A percentile compares a stretch with the other conserved stretches of the same genome.
Conservation (phyloP, 2,888 invertebrate species). For the Cephonodes hylas region DNA sequence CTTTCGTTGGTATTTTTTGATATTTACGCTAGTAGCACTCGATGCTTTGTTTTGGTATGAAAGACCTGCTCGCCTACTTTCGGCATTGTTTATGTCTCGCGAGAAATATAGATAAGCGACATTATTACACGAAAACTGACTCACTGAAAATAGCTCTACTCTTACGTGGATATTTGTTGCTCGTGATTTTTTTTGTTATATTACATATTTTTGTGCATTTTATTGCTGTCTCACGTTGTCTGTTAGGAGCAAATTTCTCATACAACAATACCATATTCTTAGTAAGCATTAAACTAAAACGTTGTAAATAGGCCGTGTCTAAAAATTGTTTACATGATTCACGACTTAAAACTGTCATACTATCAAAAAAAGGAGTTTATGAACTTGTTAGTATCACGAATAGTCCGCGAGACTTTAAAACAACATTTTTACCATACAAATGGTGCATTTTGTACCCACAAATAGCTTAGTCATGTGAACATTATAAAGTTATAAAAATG, state of each 20-base stretch:
- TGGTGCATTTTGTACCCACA: not conserved
- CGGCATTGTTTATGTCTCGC: not conserved
- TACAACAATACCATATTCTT: not conserved
- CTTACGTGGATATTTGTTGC: not conserved
- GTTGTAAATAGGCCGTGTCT: not conserved
- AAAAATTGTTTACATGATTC: not conserved
- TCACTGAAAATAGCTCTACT: not conserved
- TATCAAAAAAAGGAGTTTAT: not conserved
- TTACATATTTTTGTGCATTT: not conserved
- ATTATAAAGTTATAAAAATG: not conserved
- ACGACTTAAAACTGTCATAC: not conserved
- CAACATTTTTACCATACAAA: not conserved
- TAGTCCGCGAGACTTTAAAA: not conserved
- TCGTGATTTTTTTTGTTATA: not conserved
- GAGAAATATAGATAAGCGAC: constrained; percentile 3
- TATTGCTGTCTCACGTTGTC: not conserved
- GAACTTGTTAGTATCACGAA: not conserved
- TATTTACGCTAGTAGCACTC: not conserved
- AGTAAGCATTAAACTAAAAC: not conserved
- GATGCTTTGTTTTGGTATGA: not conserved
- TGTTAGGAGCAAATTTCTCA: not conserved
- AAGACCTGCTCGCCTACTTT: constrained; percentile 2
- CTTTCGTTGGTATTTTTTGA: constrained; percentile 63
- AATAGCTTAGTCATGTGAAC: not conserved
- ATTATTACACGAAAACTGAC: not conserved